Evolutionary conservation across 2,888 invertebrate species (phyloP), one percentile per base, ranked within the genome.

Genomic region (Andrena haemorrhoa): DNA sequence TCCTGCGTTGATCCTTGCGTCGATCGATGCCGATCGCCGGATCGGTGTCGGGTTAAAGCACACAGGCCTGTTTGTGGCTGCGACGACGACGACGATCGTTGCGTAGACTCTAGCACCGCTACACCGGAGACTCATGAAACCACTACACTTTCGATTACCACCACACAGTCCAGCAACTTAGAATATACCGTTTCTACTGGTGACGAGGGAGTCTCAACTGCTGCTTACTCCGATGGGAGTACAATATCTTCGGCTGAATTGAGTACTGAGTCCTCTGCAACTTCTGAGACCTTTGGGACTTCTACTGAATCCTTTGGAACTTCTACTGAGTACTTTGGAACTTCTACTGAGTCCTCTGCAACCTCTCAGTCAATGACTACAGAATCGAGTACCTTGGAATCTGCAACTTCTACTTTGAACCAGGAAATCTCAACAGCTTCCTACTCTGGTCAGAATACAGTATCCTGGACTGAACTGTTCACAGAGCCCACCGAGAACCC

Each of bases 51-150:
- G 92, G 97, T 97, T 89, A 96, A 97, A 95, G 96, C 97, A 95
- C 97, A 97, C 95, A 96, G 97, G 93, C 97, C 97, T 82, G 96
- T 97, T 94, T 97, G 97, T 94, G 96, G 96, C 91, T 97, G 97
- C 65, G 63, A 88, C 66, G 47, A 56, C 41, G 71, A 75, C 12
- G 81, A 89, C 16, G 26, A 83, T 61, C 53, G 53, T 69, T 80
- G 87, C 29, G 60, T 16, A 61, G 10, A 66, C 58, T 47, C 20
- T 65, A 82, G 76, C 8, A 65, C 61, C 10, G 35, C 41, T 16
- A 75, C 79, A 61, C 53, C 10, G 8, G 74, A 65, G 20, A 76
- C 31, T 10, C 29, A 31, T 33, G 58, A 51, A 20, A 75, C 72
- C 7, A 29, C 66, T n/a, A 84, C 77, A 49, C 23, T 78, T 60